phyloP scores from a whole-genome alignment of 2,888 invertebrate genomes.

The Ophion costatus region DNA sequence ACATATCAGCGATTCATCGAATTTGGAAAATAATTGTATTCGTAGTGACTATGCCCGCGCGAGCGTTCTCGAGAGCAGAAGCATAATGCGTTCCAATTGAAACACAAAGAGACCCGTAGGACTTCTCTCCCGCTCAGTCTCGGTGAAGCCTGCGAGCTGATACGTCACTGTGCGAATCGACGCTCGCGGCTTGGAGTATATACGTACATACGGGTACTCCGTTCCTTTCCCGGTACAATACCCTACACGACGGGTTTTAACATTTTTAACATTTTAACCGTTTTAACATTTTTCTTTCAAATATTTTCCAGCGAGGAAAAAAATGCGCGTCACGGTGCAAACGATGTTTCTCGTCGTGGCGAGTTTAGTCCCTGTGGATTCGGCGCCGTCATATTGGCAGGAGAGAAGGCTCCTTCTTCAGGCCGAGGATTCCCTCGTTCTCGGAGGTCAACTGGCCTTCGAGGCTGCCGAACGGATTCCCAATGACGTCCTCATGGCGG shows the following conservation, averaged over 20 bases:
- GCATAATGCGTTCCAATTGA: slow-evolving; percentile 17
- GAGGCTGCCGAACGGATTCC: slow-evolving; percentile 84
- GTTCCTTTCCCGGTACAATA: neutral
- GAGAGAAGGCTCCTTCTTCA: slow-evolving; percentile 84
- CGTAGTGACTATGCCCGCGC: no score
- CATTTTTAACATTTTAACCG: no score
- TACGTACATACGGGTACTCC: neutral
- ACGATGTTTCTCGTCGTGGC: slow-evolving; percentile 22
- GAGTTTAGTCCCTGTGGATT: neutral
- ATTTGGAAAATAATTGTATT: no score
- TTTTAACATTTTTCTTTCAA: neutral
- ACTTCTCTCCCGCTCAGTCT: slow-evolving; percentile 22
- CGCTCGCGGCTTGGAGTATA: neutral
- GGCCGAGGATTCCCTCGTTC: slow-evolving; percentile 83
- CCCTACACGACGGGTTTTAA: no score
- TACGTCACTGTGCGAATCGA: neutral
- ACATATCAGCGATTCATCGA: neutral
- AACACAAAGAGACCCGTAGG: neutral
- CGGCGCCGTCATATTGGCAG: slow-evolving; percentile 70
- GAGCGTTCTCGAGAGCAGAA: slow-evolving; percentile 3
- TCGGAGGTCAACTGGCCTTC: slow-evolving; percentile 85
- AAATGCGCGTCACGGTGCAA: neutral
- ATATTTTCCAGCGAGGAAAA: neutral
- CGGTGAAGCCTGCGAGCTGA: slow-evolving; percentile 9
- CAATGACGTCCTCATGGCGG: slow-evolving; percentile 86